Base-by-base conservation (phyloP, 1,140 invertebrate genomes). In the Zelostemma sp. region DNA sequence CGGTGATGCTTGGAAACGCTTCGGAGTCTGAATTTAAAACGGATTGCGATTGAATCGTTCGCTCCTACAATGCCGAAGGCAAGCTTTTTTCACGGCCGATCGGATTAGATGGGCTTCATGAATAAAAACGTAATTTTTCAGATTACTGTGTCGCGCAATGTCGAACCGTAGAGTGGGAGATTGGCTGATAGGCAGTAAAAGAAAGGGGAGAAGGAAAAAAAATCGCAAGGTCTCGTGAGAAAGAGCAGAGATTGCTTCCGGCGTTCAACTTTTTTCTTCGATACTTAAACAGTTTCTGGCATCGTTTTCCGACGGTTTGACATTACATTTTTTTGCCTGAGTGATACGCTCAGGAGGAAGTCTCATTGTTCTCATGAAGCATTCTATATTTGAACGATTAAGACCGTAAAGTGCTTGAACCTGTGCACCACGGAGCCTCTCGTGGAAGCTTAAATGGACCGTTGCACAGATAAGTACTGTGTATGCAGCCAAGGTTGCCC, bases 41-140 rank as follows among this genome's bases (percentile, higher is more conserved):
- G 72, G 55, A 64, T 73, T 50, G 68, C 55, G 69, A 76, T 74
- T 74, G 75, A 77, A 73, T 68, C 72, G 70, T 74, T 65, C 62
- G 68, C 59, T 60, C 56, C 12, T 65, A 51, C 60, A 66, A 62
- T 71, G 68, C 56, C 59, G 25, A 43, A 33, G 54, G 68, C 61
- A 66, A 68, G 57, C 63, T 64, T 68, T 64, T 73, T 75, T 70
- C 51, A 61, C 55, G 46, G 56, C 46, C 66, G 54, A 71, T 66
- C 68, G 66, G 70, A 75, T 72, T 70, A 74, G 72, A 73, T 59
- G 64, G 68, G 57, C 41, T 72, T 73, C 75, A 77, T 77, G 73
- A 77, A 77, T 77, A 77, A 75, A 77, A 74, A 70, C 54, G 70
- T 75, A 71, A 77, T 77, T 77, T 77, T 77, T 77, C 70, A 77